A percentile compares a stretch with the other conserved stretches of the same genome.
These are phyloP conservation scores for Peromyscus attwateri DNA, from an alignment of 2,797 vertebrate species.

Conservation along the genomic window DNA sequence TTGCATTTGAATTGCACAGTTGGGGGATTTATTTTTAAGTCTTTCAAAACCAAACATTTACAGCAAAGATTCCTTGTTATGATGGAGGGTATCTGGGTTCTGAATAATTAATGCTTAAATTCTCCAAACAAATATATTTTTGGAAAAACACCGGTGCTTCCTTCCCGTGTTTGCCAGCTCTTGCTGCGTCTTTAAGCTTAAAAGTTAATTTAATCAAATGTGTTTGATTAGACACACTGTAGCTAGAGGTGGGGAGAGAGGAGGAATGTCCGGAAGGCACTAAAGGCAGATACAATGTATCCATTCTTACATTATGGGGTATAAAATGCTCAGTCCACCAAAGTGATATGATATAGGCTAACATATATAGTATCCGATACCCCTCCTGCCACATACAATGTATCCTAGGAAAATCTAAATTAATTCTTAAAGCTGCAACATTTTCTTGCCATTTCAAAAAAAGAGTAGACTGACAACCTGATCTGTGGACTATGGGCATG, in stretches of 20 bases:
- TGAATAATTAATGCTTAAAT: constrained; percentile 64
- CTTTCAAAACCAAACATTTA: constrained; percentile 43
- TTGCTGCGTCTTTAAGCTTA: constrained; percentile 55
- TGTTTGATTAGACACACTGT: neutral
- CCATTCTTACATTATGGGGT: constrained; percentile 25
- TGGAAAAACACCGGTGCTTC: constrained; percentile 31
- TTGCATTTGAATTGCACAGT: constrained; percentile 62
- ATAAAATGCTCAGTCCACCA: constrained; percentile 18
- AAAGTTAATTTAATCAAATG: constrained; percentile 55
- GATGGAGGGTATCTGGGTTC: constrained; percentile 2
- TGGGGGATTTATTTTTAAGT: constrained; percentile 67
- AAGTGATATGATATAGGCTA: neutral
- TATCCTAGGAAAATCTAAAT: constrained; percentile 59
- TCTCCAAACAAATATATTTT: constrained; percentile 49
- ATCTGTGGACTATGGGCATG: constrained; percentile 45
- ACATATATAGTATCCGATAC: neutral
- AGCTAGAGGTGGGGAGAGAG: constrained; percentile 1
- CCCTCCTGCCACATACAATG: constrained; percentile 19
- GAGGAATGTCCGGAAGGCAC: neutral
- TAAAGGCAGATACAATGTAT: constrained; percentile 13
- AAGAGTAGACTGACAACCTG: constrained; percentile 46
- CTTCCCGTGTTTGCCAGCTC: constrained; percentile 21
- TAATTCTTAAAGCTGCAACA: constrained; percentile 50
- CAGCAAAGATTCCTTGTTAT: constrained; percentile 69
- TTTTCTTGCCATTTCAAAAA: constrained; percentile 78